Conservation (phyloP, 2,113 vertebrate genomes). For the Pituophis catenifer region DNA sequence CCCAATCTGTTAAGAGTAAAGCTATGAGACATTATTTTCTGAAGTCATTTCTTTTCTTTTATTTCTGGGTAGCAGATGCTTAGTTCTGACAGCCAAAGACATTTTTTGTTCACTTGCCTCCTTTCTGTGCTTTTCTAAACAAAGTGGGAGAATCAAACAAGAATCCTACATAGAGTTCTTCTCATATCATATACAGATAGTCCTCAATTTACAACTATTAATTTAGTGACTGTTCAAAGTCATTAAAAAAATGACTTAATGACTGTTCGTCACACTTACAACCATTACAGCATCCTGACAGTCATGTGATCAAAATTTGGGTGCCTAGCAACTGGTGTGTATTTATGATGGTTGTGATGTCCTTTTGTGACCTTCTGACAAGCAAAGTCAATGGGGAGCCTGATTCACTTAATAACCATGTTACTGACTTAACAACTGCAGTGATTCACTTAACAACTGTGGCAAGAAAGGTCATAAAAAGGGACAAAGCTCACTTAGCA, state of each 20-base stretch:
- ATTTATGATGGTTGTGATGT: background rate
- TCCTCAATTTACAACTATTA: background rate
- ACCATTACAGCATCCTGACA: background rate
- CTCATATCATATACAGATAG: background rate
- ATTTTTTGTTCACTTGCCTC: background rate
- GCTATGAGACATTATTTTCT: conserved; percentile 40
- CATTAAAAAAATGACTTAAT: background rate
- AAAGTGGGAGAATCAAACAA: background rate
- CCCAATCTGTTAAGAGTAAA: conserved; percentile 64
- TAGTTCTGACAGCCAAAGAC: background rate
- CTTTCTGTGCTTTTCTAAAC: background rate
- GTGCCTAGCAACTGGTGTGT: background rate
- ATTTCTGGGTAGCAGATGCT: conserved; percentile 25
- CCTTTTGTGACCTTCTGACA: background rate
- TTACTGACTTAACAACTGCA: background rate
- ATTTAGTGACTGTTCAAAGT: too few relatives aligned
- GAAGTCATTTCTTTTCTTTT: conserved; percentile 42
- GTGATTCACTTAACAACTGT: background rate
- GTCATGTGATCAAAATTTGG: background rate
- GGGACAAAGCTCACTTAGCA: background rate
- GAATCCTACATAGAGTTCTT: background rate
- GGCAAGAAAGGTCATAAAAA: too few relatives aligned
- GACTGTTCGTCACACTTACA: background rate
- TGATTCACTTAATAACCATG: background rate
- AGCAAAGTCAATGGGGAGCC: background rate